Evolutionary conservation across 2,797 vertebrate species (phyloP).

Genomic region (Varecia variegata): DNA sequence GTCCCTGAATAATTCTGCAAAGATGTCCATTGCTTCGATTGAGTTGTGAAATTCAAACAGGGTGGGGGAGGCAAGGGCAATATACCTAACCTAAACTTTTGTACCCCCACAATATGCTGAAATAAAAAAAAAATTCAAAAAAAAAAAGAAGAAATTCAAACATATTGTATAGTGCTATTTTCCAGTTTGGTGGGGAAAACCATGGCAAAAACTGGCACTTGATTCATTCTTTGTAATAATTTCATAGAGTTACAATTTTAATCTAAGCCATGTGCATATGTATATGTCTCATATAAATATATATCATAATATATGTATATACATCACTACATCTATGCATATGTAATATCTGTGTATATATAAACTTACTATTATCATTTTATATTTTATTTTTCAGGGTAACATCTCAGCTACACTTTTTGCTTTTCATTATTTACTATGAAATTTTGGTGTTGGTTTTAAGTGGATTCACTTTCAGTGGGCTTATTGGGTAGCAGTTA

Average conservation of each 20-base stretch:
- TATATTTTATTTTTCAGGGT: neutral
- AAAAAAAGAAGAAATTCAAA: neutral
- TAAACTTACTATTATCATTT: neutral
- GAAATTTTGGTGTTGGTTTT: neutral
- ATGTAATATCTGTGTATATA: neutral
- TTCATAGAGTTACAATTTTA: neutral
- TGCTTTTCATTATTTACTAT: neutral
- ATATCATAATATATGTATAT: neutral
- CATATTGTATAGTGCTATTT: neutral
- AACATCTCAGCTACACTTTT: neutral
- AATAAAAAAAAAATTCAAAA: too few species aligned
- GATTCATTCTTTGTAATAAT: neutral
- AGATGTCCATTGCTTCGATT: fast-evolving
- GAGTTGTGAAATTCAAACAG: neutral
- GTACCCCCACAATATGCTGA: too few species aligned
- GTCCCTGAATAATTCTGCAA: neutral
- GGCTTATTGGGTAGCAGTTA: neutral
- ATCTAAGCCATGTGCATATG: neutral
- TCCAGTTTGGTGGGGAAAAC: neutral
- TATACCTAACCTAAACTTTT: too few species aligned
- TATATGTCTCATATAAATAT: neutral
- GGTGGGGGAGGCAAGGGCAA: too few species aligned
- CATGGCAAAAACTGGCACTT: neutral
- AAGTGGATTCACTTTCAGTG: neutral
- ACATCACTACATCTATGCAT: neutral